phyloP scores from a whole-genome alignment of 2,888 invertebrate species.

The Heterodera filipjevi region DNA sequence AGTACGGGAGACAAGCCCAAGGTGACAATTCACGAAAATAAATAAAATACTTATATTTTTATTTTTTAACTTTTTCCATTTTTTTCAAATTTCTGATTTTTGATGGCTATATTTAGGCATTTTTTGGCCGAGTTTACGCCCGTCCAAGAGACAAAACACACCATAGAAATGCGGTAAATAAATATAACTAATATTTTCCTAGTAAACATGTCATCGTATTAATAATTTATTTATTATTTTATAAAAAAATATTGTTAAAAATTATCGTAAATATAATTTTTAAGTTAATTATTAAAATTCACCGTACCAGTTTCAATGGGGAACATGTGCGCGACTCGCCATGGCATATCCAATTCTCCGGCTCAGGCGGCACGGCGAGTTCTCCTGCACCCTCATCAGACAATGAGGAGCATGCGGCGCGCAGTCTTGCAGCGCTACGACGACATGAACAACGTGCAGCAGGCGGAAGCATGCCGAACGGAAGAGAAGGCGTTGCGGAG shows the following conservation, averaged over 20 bases:
- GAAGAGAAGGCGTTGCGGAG: not conserved
- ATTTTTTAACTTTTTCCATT: not conserved
- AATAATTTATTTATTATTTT: no score
- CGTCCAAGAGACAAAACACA: slow-evolving; percentile 81
- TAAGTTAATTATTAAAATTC: no score
- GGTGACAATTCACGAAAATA: slow-evolving; percentile 66
- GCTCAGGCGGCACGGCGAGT: not conserved
- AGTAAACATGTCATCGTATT: no score
- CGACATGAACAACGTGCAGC: slow-evolving; percentile 7
- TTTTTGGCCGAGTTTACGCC: slow-evolving; percentile 88
- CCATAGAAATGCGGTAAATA: slow-evolving; percentile 70
- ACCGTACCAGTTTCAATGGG: slow-evolving; percentile 72
- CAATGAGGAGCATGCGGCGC: not conserved
- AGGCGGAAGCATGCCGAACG: not conserved
- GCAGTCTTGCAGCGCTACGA: not conserved
- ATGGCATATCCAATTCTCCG: slow-evolving; percentile 44
- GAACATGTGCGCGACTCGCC: slow-evolving; percentile 49
- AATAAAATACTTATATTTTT: not conserved
- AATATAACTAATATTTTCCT: no score
- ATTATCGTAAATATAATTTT: no score
- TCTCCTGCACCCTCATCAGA: slow-evolving; percentile 14
- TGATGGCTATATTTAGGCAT: no score
- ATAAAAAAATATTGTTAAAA: no score
- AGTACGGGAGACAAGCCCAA: slow-evolving; percentile 73
- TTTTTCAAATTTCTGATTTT: no score